phyloP scores from a whole-genome alignment of 2,888 invertebrate genomes.

The Amblyjoppa proteus region DNA sequence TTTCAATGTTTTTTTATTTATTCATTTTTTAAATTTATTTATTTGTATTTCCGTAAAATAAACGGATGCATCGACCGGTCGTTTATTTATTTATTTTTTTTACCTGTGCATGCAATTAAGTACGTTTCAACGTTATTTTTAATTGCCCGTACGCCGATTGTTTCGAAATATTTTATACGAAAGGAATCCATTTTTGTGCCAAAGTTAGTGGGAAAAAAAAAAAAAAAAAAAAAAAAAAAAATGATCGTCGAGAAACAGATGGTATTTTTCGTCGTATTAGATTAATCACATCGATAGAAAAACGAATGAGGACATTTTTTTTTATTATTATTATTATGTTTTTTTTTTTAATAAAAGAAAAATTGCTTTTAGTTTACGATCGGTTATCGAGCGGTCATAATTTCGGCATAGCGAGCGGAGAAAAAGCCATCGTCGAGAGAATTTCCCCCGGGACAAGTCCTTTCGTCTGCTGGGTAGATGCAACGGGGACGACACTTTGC shows the following conservation, averaged over 20 bases:
- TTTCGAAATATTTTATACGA: background rate
- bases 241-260: background rate
- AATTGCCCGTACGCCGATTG: background rate
- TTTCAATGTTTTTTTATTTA: conserved; percentile 10
- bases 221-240: background rate
- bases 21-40: no score
- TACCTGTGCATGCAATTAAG: background rate
- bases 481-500: conserved; percentile 72
- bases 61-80: no score
- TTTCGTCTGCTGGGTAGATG: conserved; percentile 71
- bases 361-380: conserved; percentile 47
- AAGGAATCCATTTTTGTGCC: background rate
- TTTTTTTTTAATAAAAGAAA: conserved; percentile 15
- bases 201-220: background rate
- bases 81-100: background rate
- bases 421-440: conserved; percentile 71
- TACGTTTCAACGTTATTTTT: background rate
- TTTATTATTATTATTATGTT: no score
- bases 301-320: conserved; percentile 1
- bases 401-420: conserved; percentile 54
- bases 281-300: conserved; percentile 13
- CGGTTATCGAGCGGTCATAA: conserved; percentile 48
- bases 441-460: conserved; percentile 74
- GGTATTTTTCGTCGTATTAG: conserved; percentile 20
- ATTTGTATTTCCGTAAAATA: no score